Percentiles rank a stretch among this genome's conserved stretches.
phyloP scores from a whole-genome alignment of 2,888 invertebrate species.

The Stenchaetothrips biformis region DNA sequence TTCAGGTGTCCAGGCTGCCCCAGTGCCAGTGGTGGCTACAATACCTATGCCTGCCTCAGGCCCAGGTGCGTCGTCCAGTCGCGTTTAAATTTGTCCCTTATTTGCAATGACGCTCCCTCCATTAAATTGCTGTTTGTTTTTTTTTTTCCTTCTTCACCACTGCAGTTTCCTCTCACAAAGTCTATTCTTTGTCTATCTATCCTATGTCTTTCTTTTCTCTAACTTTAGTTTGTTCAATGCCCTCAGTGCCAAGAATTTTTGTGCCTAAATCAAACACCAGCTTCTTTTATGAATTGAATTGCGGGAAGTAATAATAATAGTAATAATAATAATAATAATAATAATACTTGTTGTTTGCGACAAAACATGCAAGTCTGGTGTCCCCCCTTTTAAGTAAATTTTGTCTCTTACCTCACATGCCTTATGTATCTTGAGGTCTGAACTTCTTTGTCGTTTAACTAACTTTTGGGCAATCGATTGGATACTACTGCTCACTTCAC shows the following conservation, averaged over 20 bases:
- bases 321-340: too few relatives aligned
- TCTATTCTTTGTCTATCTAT: neutral
- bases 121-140: neutral
- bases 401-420: neutral
- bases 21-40: neutral
- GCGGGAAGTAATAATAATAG: too few relatives aligned
- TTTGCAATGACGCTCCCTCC: neutral
- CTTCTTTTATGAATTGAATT: too few relatives aligned
- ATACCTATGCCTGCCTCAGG: neutral
- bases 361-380: neutral
- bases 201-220: neutral
- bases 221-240: neutral
- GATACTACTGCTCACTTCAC: neutral
- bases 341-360: neutral
- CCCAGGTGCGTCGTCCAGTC: neutral
- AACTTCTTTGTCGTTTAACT: neutral
- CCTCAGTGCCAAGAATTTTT: too few relatives aligned
- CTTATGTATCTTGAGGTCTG: neutral
- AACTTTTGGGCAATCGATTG: neutral
- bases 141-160: neutral
- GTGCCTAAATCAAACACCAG: too few relatives aligned
- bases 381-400: neutral
- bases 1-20: neutral
- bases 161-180: neutral
- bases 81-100: neutral